Evolutionary conservation across 2,888 invertebrate species (phyloP).

Genomic region (Diaprepes abbreviatus): DNA sequence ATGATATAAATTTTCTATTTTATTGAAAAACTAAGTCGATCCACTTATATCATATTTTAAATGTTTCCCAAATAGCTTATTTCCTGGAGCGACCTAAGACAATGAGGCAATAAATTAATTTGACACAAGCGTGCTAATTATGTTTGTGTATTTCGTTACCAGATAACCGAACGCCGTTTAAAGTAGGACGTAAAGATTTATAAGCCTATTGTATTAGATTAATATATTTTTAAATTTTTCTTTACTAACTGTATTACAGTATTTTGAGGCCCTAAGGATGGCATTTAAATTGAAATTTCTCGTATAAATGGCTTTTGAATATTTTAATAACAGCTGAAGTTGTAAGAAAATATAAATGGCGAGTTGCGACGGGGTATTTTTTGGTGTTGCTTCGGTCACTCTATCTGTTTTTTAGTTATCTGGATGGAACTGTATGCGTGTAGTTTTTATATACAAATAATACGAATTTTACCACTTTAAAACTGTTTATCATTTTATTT

Average conservation of each 20-base stretch:
- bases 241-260: slow-evolving; percentile 28
- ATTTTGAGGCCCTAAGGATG: slow-evolving; percentile 13
- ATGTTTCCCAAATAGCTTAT: slow-evolving; percentile 23
- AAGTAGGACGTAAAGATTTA: slow-evolving; percentile 40
- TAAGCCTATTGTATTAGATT: slow-evolving; percentile 43
- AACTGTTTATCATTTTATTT: too few species aligned
- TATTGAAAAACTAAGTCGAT: too few species aligned
- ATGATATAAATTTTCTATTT: too few species aligned
- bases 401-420: too few species aligned
- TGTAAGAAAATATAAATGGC: too few species aligned
- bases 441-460: too few species aligned
- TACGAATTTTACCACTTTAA: too few species aligned
- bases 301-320: slow-evolving; percentile 5
- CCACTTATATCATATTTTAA: not conserved
- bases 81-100: slow-evolving; percentile 12
- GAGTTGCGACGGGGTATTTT: too few species aligned
- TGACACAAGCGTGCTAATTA: slow-evolving; percentile 43
- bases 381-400: too few species aligned
- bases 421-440: too few species aligned
- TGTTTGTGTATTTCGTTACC: slow-evolving; percentile 38
- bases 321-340: too few species aligned
- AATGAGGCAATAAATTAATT: slow-evolving; percentile 45
- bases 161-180: slow-evolving; percentile 34
- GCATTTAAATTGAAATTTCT: slow-evolving; percentile 32
- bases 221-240: slow-evolving; percentile 33